These are phyloP conservation scores for Copsychus sechellarum DNA, from an alignment of 2,113 vertebrate species.

Conservation along the genomic window DNA sequence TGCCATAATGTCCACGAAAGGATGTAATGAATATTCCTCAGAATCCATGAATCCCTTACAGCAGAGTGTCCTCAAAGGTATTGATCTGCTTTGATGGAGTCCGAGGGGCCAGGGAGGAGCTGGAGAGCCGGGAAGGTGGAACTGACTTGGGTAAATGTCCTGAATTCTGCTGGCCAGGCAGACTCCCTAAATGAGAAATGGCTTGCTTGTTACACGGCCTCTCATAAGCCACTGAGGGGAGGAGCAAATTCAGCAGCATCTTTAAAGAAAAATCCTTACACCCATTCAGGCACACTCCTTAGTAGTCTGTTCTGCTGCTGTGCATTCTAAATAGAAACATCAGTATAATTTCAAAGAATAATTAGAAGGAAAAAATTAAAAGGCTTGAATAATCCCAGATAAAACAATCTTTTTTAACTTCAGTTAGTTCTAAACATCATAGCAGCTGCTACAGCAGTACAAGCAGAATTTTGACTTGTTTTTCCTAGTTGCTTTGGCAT, in stretches of 20 bases:
- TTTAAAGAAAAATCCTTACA: not conserved
- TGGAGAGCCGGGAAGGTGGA: not conserved
- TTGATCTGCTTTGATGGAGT: not conserved
- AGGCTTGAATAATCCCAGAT: not conserved
- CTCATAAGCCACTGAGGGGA: not conserved
- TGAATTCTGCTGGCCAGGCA: not conserved
- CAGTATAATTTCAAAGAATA: not conserved
- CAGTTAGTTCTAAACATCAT: not conserved
- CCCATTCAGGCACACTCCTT: not conserved
- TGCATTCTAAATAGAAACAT: not conserved
- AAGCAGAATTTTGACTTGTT: not conserved
- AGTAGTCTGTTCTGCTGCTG: not conserved
- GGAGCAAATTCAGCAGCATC: not conserved
- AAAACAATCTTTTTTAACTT: not conserved
- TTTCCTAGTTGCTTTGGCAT: not conserved
- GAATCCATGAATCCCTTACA: accelerated
- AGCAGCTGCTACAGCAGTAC: not conserved
- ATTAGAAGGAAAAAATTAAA: not conserved
- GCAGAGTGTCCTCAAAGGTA: not conserved
- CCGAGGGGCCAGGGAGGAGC: not conserved
- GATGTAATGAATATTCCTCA: not conserved
- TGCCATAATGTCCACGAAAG: not conserved
- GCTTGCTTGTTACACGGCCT: accelerated
- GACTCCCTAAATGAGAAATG: not conserved
- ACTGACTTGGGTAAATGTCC: not conserved